phyloP scores from a whole-genome alignment of 2,888 invertebrate genomes.

The Poecilobothrus nobilitatus region DNA sequence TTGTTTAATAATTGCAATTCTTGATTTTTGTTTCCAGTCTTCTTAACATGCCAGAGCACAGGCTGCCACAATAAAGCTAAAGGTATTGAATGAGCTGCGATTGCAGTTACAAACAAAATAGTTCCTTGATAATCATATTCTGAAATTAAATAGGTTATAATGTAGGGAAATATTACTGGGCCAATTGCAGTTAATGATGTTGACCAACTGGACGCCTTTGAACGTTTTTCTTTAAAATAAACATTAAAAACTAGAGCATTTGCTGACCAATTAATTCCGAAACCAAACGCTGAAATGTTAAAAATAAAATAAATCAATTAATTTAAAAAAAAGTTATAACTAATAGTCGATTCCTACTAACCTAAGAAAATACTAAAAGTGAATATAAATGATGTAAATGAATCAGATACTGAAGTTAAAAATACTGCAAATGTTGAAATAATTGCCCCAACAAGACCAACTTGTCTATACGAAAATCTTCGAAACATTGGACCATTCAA shows the following conservation, averaged over 20 bases:
- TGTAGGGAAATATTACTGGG: conserved; percentile 58
- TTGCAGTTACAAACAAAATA: conserved; percentile 52
- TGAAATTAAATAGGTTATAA: conserved; percentile 52
- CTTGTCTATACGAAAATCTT: conserved; percentile 54
- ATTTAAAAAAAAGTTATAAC: no score
- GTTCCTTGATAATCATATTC: conserved; percentile 54
- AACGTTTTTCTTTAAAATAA: conserved; percentile 56
- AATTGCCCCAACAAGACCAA: conserved; percentile 51
- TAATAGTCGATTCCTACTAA: conserved; percentile 37
- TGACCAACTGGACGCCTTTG: conserved; percentile 56
- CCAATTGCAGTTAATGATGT: conserved; percentile 60
- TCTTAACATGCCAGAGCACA: conserved; percentile 57
- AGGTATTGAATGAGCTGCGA: conserved; percentile 54
- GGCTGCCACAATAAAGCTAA: conserved; percentile 58
- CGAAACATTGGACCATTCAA: conserved; percentile 58
- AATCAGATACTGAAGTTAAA: conserved; percentile 50
- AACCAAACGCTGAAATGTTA: conserved; percentile 35
- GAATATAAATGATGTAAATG: conserved; percentile 51
- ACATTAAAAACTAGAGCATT: conserved; percentile 58
- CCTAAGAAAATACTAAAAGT: conserved; percentile 57
- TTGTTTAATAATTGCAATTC: conserved; percentile 18
- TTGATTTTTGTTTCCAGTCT: conserved; percentile 31
- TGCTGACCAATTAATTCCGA: conserved; percentile 54
- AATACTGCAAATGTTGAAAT: conserved; percentile 49
- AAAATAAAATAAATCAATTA: not conserved